Evolutionary conservation across 2,797 vertebrate species (phyloP).

Genomic region (Acipenser ruthenus): DNA sequence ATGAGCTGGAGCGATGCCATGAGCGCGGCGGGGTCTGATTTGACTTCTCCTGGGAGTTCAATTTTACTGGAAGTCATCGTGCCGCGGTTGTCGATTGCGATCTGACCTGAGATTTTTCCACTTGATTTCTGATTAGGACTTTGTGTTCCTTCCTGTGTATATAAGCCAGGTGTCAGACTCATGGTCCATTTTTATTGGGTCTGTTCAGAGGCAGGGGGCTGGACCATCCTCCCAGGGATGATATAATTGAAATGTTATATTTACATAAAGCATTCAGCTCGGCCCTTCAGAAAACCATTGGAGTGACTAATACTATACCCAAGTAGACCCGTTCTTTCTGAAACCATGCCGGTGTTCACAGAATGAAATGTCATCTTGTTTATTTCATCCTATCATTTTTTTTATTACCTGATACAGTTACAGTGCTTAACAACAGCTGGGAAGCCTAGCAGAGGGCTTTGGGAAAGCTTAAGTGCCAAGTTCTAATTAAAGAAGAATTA

Average conservation of each 20-base stretch:
- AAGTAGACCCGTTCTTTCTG: constrained; percentile 14
- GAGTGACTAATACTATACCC: no score
- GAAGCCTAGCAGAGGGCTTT: neutral
- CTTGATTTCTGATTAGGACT: constrained; percentile 55
- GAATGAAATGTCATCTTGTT: neutral
- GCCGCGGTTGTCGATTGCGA: constrained; percentile 25
- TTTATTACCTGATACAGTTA: neutral
- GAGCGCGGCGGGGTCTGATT: constrained; percentile 87
- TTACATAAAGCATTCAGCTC: constrained; percentile 65
- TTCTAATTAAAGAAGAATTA: constrained; percentile 16
- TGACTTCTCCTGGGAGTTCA: constrained; percentile 85
- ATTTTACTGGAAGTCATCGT: constrained; percentile 93
- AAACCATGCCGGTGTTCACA: neutral
- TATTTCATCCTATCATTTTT: neutral
- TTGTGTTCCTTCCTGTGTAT: constrained; percentile 74
- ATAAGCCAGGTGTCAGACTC: constrained; percentile 92
- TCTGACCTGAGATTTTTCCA: constrained; percentile 3
- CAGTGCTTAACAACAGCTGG: constrained; percentile 13
- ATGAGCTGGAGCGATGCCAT: constrained; percentile 93
- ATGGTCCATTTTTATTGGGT: constrained; percentile 80
- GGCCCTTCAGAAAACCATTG: constrained; percentile 39
- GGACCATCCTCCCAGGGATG: constrained; percentile 72
- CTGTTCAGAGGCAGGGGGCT: constrained; percentile 52
- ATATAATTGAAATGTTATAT: constrained; percentile 62
- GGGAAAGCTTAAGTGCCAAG: constrained; percentile 6